These are phyloP conservation scores for Notodonta dromedarius DNA, from an alignment of 2,888 invertebrate species.

Conservation along the genomic window DNA sequence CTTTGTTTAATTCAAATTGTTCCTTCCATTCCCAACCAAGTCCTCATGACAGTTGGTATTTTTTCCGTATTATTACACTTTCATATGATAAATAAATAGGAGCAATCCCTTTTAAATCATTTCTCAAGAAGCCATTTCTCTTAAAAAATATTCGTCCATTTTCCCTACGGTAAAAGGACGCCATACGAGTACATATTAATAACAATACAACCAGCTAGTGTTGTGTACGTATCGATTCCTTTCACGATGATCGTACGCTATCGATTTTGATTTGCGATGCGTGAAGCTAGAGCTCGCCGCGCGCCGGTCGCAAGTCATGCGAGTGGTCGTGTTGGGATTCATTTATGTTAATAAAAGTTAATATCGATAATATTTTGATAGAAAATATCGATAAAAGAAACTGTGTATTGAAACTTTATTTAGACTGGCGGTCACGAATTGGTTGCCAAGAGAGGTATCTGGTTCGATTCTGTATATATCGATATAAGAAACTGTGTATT, in stretches of 20 bases:
- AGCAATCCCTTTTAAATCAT: no score
- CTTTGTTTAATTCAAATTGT: no score
- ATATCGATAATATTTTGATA: background rate
- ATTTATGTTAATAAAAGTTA: background rate
- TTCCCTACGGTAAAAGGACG: background rate
- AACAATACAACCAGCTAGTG: conserved; percentile 5
- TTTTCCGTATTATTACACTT: no score
- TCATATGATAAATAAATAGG: no score
- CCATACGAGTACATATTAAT: conserved; percentile 6
- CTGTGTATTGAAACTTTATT: no score
- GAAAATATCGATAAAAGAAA: background rate
- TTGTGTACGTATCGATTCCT: conserved; percentile 2
- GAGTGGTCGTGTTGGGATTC: conserved; percentile 6
- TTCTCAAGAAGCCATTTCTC: no score
- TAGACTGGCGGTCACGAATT: background rate
- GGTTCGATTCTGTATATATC: no score
- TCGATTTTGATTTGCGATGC: conserved; percentile 25
- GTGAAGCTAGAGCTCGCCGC: conserved; percentile 11
- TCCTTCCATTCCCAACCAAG: no score
- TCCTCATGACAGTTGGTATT: no score
- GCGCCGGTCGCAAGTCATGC: conserved; percentile 18
- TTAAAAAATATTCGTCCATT: background rate
- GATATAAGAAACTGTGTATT: no score
- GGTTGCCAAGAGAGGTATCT: no score
- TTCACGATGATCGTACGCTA: conserved; percentile 14